Conservation (phyloP, 2,888 invertebrate genomes). For the Schizotus pectinicornis region DNA sequence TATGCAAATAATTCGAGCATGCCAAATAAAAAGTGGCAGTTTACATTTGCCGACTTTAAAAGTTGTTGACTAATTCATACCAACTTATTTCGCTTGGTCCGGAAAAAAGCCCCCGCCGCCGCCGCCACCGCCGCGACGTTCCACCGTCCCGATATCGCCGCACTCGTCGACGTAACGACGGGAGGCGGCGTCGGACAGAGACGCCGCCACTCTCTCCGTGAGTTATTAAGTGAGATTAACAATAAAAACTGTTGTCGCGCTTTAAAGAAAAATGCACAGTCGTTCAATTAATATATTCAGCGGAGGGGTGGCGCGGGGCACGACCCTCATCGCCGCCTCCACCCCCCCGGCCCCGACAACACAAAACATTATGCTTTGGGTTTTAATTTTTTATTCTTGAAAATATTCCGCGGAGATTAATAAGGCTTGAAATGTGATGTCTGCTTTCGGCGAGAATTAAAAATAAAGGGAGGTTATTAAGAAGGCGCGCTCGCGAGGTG, state of each 20-base stretch:
- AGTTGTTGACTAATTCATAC: constrained; percentile 57
- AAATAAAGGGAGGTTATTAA: constrained; percentile 51
- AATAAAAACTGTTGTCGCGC: constrained; percentile 57
- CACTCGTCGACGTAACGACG: constrained; percentile 38
- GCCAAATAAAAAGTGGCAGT: constrained; percentile 56
- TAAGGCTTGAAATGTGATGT: constrained; percentile 57
- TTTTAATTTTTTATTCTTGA: constrained; percentile 57
- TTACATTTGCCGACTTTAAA: constrained; percentile 56
- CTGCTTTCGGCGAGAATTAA: constrained; percentile 54
- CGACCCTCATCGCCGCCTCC: neutral
- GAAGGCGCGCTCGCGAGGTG: constrained; percentile 29
- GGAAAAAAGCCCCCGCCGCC: constrained; percentile 52
- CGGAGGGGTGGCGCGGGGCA: constrained; percentile 28
- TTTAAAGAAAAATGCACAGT: constrained; percentile 57
- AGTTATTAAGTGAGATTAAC: constrained; percentile 54
- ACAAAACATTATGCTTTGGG: constrained; percentile 56
- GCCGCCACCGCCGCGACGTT: too few species aligned
- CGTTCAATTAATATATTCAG: constrained; percentile 59
- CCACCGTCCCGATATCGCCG: constrained; percentile 40
- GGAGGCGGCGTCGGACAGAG: constrained; percentile 33
- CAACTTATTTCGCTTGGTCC: constrained; percentile 50
- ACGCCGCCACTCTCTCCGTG: constrained; percentile 33
- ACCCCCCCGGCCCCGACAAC: constrained; percentile 40
- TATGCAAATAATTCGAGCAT: constrained; percentile 55
- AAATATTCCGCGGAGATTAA: constrained; percentile 57